Base-by-base conservation (phyloP, 2,888 invertebrate genomes). In the Allygus modestus region DNA sequence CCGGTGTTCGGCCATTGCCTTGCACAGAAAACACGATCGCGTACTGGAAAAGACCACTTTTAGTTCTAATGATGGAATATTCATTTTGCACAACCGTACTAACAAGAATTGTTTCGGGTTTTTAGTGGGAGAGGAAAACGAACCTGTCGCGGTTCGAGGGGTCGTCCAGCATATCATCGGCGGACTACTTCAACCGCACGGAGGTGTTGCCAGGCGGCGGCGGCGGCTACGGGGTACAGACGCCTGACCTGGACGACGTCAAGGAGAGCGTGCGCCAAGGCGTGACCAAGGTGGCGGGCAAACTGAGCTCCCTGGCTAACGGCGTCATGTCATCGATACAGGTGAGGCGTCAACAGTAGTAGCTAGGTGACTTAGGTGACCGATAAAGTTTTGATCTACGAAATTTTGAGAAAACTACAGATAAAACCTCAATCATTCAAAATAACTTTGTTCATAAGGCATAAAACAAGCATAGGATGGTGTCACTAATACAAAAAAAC, bases 271-370 rank as follows among this genome's bases (percentile, higher is more conserved):
- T 99, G 46, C 95, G 97, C 88, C 97, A 97, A 89, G 99, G 99
- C 85, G 99, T 99, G 84, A 97, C 97, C 87, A 97, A 97, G 92
- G 99, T 99, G 86, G 99, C 99, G 81, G 99, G 98, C n/a, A 96
- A 96, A 89, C 92, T 99, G 86, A 98, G 99, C 88, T 97, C 96
- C 87, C 92, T 99, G 87, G 98, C 99, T 88, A 98, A 95, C 92
- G 98, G 97, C 88, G 96, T 99, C 26, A 97, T 98, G 93, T 95
- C 96, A 86, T 97, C 97, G 87, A 93, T 99, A 89, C 98, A 98
- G 93, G 98, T 94, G 88, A 90, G 84, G 46, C 4, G 7, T 9
- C 26, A 15, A 26, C 65, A 54, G n/a, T n/a, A n/a, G n/a, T n/a
- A n/a, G n/a, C 46, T n/a, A n/a, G n/a, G n/a, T n/a, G n/a, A n/a